These are phyloP conservation scores for Parnassius mnemosyne DNA, from an alignment of 2,888 invertebrate genomes.

Conservation along the genomic window DNA sequence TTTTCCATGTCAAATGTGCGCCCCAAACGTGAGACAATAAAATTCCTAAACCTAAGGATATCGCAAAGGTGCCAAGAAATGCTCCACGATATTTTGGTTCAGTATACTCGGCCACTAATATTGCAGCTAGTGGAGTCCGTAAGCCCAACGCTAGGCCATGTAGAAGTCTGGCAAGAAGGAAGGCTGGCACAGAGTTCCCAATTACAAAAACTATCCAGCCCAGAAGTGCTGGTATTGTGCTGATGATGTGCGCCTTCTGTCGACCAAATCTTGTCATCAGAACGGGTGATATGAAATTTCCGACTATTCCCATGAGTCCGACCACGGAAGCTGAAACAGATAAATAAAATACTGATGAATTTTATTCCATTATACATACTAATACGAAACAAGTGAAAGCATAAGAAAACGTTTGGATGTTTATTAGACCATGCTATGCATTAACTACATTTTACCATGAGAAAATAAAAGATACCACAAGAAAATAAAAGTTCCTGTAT, in stretches of 20 bases:
- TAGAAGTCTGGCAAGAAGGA: constrained; percentile 62
- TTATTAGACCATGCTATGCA: too few species aligned
- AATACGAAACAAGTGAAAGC: too few species aligned
- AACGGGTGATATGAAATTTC: constrained; percentile 71
- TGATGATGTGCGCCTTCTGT: constrained; percentile 76
- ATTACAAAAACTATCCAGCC: constrained; percentile 71
- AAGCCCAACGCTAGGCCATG: constrained; percentile 79
- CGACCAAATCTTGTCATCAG: constrained; percentile 82
- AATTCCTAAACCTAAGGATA: constrained; percentile 83
- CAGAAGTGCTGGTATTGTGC: constrained; percentile 71
- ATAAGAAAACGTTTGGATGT: too few species aligned
- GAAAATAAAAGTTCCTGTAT: too few species aligned
- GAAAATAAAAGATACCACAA: too few species aligned
- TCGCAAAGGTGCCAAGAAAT: constrained; percentile 82
- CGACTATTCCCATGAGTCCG: constrained; percentile 72
- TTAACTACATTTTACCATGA: too few species aligned
- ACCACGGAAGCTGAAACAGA: constrained; percentile 60
- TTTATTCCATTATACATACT: too few species aligned
- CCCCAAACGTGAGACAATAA: constrained; percentile 83
- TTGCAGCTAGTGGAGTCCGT: constrained; percentile 74
- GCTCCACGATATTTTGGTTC: constrained; percentile 83
- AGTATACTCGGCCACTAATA: constrained; percentile 81
- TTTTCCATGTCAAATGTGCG: constrained; percentile 81
- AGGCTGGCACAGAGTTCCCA: constrained; percentile 65
- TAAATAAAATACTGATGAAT: not conserved